Conservation (phyloP, 2,113 vertebrate genomes). For the Mesoclemmys tuberculata region DNA sequence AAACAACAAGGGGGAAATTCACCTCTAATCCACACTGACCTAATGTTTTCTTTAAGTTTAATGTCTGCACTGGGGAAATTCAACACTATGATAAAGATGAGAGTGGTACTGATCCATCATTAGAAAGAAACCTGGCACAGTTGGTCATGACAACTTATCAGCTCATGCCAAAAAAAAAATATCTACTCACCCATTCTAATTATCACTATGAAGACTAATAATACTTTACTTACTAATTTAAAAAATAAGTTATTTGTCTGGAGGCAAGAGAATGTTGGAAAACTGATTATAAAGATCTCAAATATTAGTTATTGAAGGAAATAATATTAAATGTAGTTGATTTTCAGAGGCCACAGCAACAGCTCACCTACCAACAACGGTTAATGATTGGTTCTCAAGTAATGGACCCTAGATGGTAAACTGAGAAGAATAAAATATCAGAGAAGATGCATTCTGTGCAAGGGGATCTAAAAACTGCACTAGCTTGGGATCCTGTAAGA, state of each 20-base stretch:
- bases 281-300: conserved; percentile 21
- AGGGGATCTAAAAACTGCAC: neutral
- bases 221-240: neutral
- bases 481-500: neutral
- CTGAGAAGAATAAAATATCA: neutral
- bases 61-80: conserved; percentile 69
- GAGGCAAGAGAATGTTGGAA: neutral
- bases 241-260: neutral
- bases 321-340: conserved; percentile 25
- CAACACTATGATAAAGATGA: conserved; percentile 42
- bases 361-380: conserved; percentile 31
- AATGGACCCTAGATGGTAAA: neutral
- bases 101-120: neutral
- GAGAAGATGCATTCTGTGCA: neutral
- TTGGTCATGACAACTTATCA: conserved; percentile 29
- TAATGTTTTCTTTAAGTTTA: conserved; percentile 67
- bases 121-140: neutral
- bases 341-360: conserved; percentile 16
- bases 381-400: neutral
- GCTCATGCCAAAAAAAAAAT: neutral
- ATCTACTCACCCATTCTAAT: neutral
- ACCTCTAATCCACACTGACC: conserved; percentile 88
- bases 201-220: neutral
- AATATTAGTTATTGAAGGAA: conserved; percentile 23
- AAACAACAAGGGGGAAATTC: conserved; percentile 92